Evolutionary conservation across 2,797 vertebrate species (phyloP).

Genomic region (Myotis pilosus): DNA sequence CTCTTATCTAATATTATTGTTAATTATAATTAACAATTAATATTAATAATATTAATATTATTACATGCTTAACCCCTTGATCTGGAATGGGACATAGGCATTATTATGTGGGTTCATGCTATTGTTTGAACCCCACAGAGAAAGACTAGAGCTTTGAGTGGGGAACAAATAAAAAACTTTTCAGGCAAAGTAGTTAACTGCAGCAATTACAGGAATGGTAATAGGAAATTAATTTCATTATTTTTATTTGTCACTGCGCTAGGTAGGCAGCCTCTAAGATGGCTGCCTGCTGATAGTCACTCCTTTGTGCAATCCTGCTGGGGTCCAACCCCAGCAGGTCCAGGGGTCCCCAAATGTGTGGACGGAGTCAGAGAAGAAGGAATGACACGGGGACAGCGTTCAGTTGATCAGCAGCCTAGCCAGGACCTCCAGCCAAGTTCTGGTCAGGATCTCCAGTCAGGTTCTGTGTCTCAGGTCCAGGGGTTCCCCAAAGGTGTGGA

Average conservation of each 20-base stretch:
- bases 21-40: not conserved
- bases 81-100: not conserved
- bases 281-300: not conserved
- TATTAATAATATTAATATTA: not conserved
- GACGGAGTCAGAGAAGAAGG: too few species aligned
- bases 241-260: not conserved
- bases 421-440: too few species aligned
- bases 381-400: too few species aligned
- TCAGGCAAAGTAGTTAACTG: constrained; percentile 9
- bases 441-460: too few species aligned
- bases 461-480: too few species aligned
- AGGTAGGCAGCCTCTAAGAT: not conserved
- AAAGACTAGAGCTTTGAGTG: not conserved
- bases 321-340: too few species aligned
- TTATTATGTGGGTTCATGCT: not conserved
- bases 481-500: too few species aligned
- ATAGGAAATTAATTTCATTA: not conserved
- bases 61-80: not conserved
- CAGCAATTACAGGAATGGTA: not conserved
- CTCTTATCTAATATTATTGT: not conserved
- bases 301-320: not conserved
- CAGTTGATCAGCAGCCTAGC: too few species aligned
- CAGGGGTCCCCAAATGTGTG: too few species aligned
- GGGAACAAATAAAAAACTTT: not conserved
- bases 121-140: not conserved